Evolutionary conservation across 2,797 vertebrate species (phyloP), one percentile per base, ranked within the genome.

Genomic region (Zonotrichia albicollis): DNA sequence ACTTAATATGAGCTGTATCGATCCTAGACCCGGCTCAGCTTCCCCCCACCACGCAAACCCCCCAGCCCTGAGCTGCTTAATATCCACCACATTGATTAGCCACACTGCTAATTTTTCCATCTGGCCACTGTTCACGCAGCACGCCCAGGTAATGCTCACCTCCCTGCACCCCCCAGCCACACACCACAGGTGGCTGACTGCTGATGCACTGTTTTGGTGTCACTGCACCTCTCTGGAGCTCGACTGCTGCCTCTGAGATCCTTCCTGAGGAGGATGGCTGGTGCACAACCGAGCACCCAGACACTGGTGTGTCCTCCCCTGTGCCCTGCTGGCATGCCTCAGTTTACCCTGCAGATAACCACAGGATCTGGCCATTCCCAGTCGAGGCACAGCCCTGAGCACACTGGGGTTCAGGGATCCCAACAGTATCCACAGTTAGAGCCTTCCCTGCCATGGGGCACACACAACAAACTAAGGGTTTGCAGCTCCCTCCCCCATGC

Each of bases 71-170:
- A 86, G 68, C 79, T 16, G 7, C 87, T 93, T 90, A 90, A 94
- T 93, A 96, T 88, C 86, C 77, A 88, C 76, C 30, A 3, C 91
- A 96, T 93, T 94, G 96, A 96, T 94, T 84, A 89, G 86, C 46
- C 9, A 3, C 45, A 50, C 76, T 60, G 93, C 93, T 96, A 96
- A 96, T 96, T 95, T 81, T 93, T 94, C 90, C 77, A 96, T 87
- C 85, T 50, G 70, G 85, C 71, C 9, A 2, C 76, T 40, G 76
- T 71, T 92, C 94, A 95, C 62, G 82, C 46, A 75, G 70, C 54
- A 8, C 8, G 3, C 42, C 40, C 70, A 65, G 58, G 85, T 25
- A 23, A 91, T 42, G 42, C 46, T 81, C 17, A 3, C 67, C 25
- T 43, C 70, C 16, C 9, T 6, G 27, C 30, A 58, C 20, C 25